These are phyloP conservation scores for Ceraclea dissimilis DNA, from an alignment of 2,888 invertebrate species.

Conservation along the genomic window DNA sequence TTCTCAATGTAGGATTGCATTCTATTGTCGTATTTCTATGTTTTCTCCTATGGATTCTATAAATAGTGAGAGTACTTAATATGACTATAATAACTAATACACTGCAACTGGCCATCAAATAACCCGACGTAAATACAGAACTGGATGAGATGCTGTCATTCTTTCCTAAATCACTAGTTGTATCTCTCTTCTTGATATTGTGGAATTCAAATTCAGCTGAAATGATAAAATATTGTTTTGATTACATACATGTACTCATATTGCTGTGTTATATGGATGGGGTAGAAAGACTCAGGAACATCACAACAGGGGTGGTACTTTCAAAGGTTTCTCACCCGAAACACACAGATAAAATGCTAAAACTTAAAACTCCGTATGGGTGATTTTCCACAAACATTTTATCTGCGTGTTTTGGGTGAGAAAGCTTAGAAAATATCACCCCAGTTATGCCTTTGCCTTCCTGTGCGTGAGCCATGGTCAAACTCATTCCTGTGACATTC, in stretches of 20 bases:
- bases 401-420: too few relatives aligned
- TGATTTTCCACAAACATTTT: too few relatives aligned
- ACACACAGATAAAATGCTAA: too few relatives aligned
- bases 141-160: constrained; percentile 3
- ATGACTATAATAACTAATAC: constrained; percentile 6
- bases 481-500: too few relatives aligned
- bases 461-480: too few relatives aligned
- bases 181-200: constrained; percentile 8
- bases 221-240: too few relatives aligned
- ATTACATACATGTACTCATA: constrained; percentile 3
- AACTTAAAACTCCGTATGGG: too few relatives aligned
- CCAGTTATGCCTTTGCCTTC: too few relatives aligned
- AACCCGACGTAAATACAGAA: constrained; percentile 15
- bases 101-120: constrained; percentile 17
- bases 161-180: not conserved
- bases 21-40: not conserved
- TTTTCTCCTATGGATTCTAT: constrained; percentile 1
- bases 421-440: too few relatives aligned
- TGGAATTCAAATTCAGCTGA: constrained; percentile 31
- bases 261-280: not conserved
- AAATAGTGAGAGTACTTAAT: constrained; percentile 9
- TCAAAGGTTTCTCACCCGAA: too few relatives aligned
- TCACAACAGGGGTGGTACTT: too few relatives aligned
- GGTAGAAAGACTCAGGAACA: too few relatives aligned
- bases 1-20: not conserved